A percentile compares a stretch with the other conserved stretches of the same genome.
Conservation (phyloP, 2,113 vertebrate species). For the Nannospalax galili region DNA sequence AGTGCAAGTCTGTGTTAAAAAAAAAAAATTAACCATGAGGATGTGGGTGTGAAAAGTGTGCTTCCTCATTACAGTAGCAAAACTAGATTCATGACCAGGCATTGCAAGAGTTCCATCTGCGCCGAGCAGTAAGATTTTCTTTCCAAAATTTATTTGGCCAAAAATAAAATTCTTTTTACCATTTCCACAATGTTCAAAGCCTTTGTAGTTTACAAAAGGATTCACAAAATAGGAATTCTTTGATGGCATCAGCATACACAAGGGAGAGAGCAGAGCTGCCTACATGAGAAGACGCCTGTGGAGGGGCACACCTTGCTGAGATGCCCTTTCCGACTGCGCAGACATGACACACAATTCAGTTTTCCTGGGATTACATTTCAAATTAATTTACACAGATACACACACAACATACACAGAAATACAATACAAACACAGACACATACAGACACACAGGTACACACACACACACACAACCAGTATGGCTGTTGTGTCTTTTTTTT, state of each 20-base stretch:
- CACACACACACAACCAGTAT: not conserved
- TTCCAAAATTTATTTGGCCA: conserved; percentile 34
- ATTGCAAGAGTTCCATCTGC: not conserved
- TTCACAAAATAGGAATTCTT: conserved; percentile 38
- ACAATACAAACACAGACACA: not conserved
- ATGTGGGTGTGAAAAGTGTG: not conserved
- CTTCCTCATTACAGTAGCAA: conserved; percentile 20
- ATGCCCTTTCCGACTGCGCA: not conserved
- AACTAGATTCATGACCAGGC: not conserved
- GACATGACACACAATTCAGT: not conserved
- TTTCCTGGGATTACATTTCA: not conserved
- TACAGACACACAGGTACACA: not conserved
- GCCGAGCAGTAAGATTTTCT: conserved; percentile 4
- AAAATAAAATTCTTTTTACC: conserved; percentile 3
- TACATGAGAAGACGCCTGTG: not conserved
- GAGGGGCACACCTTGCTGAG: not conserved
- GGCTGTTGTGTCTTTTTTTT: not conserved
- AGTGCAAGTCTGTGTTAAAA: not conserved
- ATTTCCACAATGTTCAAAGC: conserved; percentile 34
- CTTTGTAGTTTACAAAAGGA: conserved; percentile 42
- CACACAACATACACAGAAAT: too few relatives aligned
- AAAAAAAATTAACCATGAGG: not conserved
- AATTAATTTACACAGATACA: not conserved
- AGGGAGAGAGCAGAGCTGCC: not conserved
- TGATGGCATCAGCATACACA: not conserved